These are phyloP conservation scores for Silurus meridionalis DNA, from an alignment of 2,113 vertebrate species.

Conservation along the genomic window DNA sequence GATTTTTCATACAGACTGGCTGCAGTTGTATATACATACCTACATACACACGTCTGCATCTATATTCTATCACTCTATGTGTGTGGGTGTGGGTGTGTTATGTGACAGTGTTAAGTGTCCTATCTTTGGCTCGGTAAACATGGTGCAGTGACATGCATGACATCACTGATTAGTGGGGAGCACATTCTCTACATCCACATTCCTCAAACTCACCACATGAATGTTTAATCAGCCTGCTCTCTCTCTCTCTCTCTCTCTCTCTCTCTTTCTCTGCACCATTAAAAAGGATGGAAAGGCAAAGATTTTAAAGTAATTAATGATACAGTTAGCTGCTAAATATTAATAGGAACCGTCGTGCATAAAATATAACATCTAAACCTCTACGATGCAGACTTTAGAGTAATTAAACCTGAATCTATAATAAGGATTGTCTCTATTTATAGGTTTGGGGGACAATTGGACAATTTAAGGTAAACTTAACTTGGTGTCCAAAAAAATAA, in stretches of 20 bases:
- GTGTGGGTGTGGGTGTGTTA: background rate
- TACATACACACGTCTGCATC: too few relatives aligned
- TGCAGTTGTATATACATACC: background rate
- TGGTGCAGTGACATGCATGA: conserved; percentile 76
- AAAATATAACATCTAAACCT: conserved; percentile 96
- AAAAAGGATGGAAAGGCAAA: conserved; percentile 88
- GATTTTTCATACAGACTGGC: background rate
- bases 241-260: conserved; percentile 67
- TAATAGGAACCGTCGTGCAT: conserved; percentile 95
- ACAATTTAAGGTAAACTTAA: conserved; percentile 74
- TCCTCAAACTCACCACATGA: conserved; percentile 91
- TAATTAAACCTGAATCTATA: conserved; percentile 94
- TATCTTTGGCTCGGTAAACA: conserved; percentile 77
- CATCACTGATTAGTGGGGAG: conserved; percentile 75
- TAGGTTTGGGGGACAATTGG: conserved; percentile 65
- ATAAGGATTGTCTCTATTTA: conserved; percentile 82
- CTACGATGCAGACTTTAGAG: conserved; percentile 85
- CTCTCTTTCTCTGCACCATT: conserved; percentile 82
- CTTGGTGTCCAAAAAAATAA: conserved; percentile 30
- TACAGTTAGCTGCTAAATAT: conserved; percentile 97
- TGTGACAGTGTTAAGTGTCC: conserved; percentile 30
- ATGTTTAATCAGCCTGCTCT: conserved; percentile 87
- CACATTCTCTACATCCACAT: conserved; percentile 82
- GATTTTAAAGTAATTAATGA: conserved; percentile 98
- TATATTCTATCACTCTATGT: background rate